Evolutionary conservation across 2,888 invertebrate species (phyloP).

Genomic region (Drosophila heteroneura): DNA sequence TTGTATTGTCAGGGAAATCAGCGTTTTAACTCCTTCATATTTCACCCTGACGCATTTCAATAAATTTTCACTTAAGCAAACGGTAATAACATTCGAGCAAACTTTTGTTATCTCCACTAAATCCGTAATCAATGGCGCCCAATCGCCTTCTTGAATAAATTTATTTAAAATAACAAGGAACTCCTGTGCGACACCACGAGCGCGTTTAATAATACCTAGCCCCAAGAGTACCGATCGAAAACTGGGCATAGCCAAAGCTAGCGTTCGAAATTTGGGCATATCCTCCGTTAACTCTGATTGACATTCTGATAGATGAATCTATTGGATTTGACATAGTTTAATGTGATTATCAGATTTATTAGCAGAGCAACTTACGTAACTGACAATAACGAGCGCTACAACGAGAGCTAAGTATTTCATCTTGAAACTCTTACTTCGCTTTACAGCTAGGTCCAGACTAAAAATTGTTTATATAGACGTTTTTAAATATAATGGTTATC

Average conservation of each 20-base stretch:
- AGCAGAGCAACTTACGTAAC: neutral
- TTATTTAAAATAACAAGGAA: neutral
- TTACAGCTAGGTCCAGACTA: neutral
- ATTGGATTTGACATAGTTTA: neutral
- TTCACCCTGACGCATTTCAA: neutral
- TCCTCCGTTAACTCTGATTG: neutral
- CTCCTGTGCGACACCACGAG: neutral
- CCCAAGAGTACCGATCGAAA: neutral
- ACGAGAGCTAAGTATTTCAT: neutral
- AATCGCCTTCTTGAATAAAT: neutral
- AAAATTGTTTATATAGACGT: neutral
- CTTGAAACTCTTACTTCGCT: neutral
- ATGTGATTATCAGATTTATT: neutral
- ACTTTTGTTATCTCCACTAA: neutral
- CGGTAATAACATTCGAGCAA: neutral
- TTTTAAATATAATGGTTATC: rapidly evolving
- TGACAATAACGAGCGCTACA: neutral
- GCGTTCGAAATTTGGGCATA: too few species aligned
- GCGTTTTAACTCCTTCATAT: neutral
- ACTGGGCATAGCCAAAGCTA: too few species aligned
- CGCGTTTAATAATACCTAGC: neutral
- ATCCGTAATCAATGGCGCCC: neutral
- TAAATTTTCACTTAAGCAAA: neutral
- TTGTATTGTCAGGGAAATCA: neutral
- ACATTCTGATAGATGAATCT: neutral